These are phyloP conservation scores for Heliconius aoede DNA, from an alignment of 2,888 invertebrate genomes.

Conservation along the genomic window DNA sequence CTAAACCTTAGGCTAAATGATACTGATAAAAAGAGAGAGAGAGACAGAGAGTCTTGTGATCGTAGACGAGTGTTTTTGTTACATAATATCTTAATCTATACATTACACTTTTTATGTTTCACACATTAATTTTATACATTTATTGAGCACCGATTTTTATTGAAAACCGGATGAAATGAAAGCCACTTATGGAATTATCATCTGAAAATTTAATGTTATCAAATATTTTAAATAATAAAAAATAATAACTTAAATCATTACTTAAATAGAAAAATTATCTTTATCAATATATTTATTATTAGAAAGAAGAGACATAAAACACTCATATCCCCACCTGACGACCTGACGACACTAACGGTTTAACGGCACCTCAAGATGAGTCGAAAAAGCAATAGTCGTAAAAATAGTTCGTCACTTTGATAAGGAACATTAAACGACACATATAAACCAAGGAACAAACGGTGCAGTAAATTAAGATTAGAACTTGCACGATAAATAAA, in stretches of 20 bases:
- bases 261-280: not conserved
- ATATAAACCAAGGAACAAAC: constrained; percentile 14
- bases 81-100: no score
- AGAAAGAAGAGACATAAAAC: constrained; percentile 19
- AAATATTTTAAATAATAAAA: no score
- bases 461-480: not conserved
- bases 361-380: constrained; percentile 22
- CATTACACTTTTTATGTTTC: not conserved
- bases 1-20: no score
- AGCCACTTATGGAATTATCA: not conserved
- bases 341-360: constrained; percentile 29
- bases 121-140: constrained; percentile 5
- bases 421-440: constrained; percentile 25
- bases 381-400: constrained; percentile 30
- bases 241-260: no score
- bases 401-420: constrained; percentile 27
- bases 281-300: not conserved
- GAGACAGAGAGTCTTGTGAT: no score
- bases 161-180: not conserved
- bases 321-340: constrained; percentile 22
- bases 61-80: no score
- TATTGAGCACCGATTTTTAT: constrained; percentile 19
- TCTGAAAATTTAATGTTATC: not conserved
- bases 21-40: no score
- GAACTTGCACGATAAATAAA: not conserved